Conservation (phyloP, 1,140 invertebrate species). For the Listronotus oregonensis region DNA sequence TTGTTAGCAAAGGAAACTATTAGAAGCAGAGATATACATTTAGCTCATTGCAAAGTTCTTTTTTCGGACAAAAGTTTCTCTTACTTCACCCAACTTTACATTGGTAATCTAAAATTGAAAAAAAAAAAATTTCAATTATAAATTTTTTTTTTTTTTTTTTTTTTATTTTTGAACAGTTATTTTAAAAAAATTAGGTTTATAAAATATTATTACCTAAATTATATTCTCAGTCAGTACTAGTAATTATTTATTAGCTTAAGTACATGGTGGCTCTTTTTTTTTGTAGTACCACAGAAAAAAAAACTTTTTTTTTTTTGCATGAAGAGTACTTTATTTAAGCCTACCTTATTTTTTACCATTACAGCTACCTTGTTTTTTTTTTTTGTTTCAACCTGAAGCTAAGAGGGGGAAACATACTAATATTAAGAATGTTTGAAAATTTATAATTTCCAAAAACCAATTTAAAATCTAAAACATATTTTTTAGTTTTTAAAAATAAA, state of each 20-base stretch:
- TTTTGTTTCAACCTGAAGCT: constrained; percentile 16
- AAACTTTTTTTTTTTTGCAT: no score
- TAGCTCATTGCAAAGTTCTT: constrained; percentile 18
- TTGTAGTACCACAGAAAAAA: no score
- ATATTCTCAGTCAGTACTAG: no score
- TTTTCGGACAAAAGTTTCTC: constrained; percentile 18
- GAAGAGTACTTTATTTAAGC: no score
- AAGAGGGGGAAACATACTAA: constrained; percentile 7
- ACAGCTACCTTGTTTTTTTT: constrained; percentile 5
- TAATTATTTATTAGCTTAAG: no score
- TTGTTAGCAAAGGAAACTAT: constrained; percentile 26
- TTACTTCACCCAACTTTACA: constrained; percentile 14
- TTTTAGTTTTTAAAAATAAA: no score
- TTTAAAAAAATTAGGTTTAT: no score
- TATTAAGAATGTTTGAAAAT: constrained; percentile 19
- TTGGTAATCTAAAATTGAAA: constrained; percentile 5
- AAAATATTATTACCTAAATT: no score
- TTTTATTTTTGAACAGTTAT: no score
- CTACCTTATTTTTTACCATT: constrained; percentile 15
- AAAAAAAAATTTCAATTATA: constrained; percentile 1
- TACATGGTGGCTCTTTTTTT: no score
- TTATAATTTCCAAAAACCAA: constrained; percentile 14
- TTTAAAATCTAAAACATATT: constrained; percentile 19
- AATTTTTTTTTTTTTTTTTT: no score
- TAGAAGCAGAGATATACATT: constrained; percentile 18